Percentiles rank a stretch among this genome's conserved stretches.
Evolutionary conservation across 2,113 vertebrate genomes (phyloP).

Genomic region (Callorhinus ursinus): DNA sequence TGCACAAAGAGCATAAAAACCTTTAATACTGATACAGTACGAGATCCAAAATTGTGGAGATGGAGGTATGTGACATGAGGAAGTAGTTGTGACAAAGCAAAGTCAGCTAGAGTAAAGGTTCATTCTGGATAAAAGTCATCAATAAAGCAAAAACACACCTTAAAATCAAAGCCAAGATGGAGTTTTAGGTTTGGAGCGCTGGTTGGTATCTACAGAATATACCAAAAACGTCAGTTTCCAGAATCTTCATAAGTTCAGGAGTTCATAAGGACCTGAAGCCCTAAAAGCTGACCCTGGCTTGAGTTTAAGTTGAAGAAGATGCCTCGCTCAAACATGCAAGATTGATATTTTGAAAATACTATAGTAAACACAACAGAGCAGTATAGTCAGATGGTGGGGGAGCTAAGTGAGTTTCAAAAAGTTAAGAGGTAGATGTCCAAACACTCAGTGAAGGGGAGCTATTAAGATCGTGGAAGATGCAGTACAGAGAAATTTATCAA

Average conservation of each 20-base stretch:
- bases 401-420: not conserved
- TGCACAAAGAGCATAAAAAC: not conserved
- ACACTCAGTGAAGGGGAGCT: not conserved
- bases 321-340: not conserved
- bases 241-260: not conserved
- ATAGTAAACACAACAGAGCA: not conserved
- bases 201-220: not conserved
- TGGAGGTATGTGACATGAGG: rapidly evolving
- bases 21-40: not conserved
- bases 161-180: not conserved
- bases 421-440: not conserved
- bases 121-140: not conserved
- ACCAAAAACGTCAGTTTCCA: not conserved
- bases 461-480: rapidly evolving
- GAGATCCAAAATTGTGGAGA: not conserved
- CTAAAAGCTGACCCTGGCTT: not conserved
- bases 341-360: not conserved
- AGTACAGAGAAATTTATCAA: not conserved
- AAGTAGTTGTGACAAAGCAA: not conserved
- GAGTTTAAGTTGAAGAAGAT: not conserved
- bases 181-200: not conserved
- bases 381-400: too few species aligned
- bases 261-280: not conserved
- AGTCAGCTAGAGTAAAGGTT: not conserved
- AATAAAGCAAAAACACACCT: not conserved